Percentiles rank a stretch among this genome's conserved stretches.
Conservation (phyloP, 2,888 invertebrate species). For the Gymnoscelis rufifasciata region DNA sequence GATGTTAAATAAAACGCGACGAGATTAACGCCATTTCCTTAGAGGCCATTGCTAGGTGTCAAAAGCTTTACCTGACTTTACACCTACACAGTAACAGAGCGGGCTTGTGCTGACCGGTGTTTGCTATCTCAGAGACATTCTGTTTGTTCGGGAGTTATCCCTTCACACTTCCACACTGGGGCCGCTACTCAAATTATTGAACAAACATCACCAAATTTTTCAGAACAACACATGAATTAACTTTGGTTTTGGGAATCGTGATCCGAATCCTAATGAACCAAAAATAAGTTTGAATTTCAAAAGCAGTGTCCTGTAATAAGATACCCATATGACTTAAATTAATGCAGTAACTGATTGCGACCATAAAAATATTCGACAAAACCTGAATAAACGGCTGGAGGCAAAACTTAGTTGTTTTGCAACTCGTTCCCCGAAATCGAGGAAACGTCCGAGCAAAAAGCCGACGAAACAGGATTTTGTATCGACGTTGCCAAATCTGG, state of each 20-base stretch:
- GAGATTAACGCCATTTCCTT: conserved; percentile 64
- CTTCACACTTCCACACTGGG: conserved; percentile 61
- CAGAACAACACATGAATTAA: conserved; percentile 47
- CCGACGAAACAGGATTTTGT: conserved; percentile 72
- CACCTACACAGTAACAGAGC: conserved; percentile 56
- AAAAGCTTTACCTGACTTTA: conserved; percentile 76
- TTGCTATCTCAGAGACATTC: conserved; percentile 61
- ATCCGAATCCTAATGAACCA: conserved; percentile 6
- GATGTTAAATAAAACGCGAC: conserved; percentile 67
- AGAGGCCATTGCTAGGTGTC: conserved; percentile 67
- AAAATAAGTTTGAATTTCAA: background rate
- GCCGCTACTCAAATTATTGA: conserved; percentile 68
- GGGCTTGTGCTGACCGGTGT: conserved; percentile 50
- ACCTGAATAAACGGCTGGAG: conserved; percentile 73
- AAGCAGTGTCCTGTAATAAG: conserved; percentile 38
- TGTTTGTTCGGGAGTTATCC: conserved; percentile 74
- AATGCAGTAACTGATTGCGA: conserved; percentile 56
- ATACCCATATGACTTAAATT: conserved; percentile 53
- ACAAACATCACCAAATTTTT: conserved; percentile 54
- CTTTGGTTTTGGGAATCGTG: conserved; percentile 31
- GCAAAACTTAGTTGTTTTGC: conserved; percentile 68
- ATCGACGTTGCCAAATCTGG: conserved; percentile 75
- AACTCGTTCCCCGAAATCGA: conserved; percentile 71
- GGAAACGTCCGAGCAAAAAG: conserved; percentile 73
- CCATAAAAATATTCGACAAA: conserved; percentile 74